Evolutionary conservation across 2,888 invertebrate genomes (phyloP).

Genomic region (Barypeithes pellucidus): DNA sequence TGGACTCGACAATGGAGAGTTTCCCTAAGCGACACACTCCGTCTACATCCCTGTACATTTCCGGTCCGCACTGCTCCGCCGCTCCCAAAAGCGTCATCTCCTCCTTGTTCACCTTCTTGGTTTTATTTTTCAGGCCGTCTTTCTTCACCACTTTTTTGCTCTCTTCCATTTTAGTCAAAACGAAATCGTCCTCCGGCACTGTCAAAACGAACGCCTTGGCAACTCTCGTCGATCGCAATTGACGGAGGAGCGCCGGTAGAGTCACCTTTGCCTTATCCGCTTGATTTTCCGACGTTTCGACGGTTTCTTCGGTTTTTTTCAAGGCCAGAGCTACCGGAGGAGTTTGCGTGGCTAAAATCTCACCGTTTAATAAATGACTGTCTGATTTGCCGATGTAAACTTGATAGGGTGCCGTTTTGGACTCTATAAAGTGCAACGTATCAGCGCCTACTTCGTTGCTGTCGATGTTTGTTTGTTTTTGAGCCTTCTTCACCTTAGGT

Average conservation of each 20-base stretch:
- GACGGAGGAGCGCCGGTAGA: constrained; percentile 61
- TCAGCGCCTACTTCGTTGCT: constrained; percentile 54
- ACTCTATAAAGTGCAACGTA: constrained; percentile 77
- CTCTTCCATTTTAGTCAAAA: constrained; percentile 56
- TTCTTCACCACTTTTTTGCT: constrained; percentile 60
- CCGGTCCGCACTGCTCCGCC: constrained; percentile 84
- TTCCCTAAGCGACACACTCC: constrained; percentile 73
- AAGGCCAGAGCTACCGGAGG: constrained; percentile 33
- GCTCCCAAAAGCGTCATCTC: constrained; percentile 77
- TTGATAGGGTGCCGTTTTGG: constrained; percentile 78
- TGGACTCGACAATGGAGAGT: not conserved
- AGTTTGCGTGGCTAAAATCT: constrained; percentile 51
- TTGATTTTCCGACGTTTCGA: constrained; percentile 61
- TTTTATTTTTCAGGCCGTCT: constrained; percentile 58
- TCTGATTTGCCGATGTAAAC: constrained; percentile 74
- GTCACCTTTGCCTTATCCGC: constrained; percentile 62
- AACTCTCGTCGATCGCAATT: constrained; percentile 52
- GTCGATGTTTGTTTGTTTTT: constrained; percentile 3
- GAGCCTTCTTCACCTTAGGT: constrained; percentile 50
- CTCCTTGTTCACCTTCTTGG: constrained; percentile 53
- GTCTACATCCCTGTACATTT: constrained; percentile 78
- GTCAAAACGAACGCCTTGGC: constrained; percentile 63
- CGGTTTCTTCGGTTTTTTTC: constrained; percentile 53
- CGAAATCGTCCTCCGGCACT: constrained; percentile 60
- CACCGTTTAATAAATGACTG: constrained; percentile 50